Evolutionary conservation across 2,797 vertebrate species (phyloP).

Genomic region (Ctenosaura bakeri): DNA sequence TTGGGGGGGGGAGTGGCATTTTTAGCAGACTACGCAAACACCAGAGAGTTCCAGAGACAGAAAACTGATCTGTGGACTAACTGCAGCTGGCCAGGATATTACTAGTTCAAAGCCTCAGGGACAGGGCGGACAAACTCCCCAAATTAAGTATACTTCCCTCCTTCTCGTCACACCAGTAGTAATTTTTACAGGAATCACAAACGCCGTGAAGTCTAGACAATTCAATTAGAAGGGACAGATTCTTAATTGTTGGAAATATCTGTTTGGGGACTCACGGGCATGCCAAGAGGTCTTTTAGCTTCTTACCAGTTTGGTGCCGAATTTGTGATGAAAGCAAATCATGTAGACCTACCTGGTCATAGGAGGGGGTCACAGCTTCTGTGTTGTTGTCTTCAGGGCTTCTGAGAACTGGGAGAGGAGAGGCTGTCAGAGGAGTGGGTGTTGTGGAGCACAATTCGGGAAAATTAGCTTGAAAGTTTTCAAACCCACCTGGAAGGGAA

Average conservation of each 20-base stretch:
- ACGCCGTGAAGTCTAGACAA: background rate
- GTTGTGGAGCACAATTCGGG: slow-evolving; percentile 84
- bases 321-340: no score
- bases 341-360: slow-evolving; percentile 86
- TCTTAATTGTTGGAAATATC: background rate
- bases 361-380: slow-evolving; percentile 78
- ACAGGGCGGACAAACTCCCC: background rate
- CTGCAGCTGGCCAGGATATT: no score
- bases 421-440: slow-evolving; percentile 45
- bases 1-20: no score
- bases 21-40: no score
- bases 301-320: background rate
- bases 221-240: background rate
- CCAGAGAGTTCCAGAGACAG: no score
- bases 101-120: background rate
- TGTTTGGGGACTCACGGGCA: background rate
- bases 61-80: no score
- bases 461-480: slow-evolving; percentile 82
- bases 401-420: slow-evolving; percentile 54
- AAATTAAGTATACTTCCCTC: background rate
- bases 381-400: slow-evolving; percentile 58
- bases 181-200: background rate
- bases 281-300: background rate
- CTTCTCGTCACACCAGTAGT: background rate
- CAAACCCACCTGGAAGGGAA: slow-evolving; percentile 83